A percentile compares a stretch with the other conserved stretches of the same genome.
phyloP scores from a whole-genome alignment of 2,113 vertebrate species.

The Podocnemis expansa region DNA sequence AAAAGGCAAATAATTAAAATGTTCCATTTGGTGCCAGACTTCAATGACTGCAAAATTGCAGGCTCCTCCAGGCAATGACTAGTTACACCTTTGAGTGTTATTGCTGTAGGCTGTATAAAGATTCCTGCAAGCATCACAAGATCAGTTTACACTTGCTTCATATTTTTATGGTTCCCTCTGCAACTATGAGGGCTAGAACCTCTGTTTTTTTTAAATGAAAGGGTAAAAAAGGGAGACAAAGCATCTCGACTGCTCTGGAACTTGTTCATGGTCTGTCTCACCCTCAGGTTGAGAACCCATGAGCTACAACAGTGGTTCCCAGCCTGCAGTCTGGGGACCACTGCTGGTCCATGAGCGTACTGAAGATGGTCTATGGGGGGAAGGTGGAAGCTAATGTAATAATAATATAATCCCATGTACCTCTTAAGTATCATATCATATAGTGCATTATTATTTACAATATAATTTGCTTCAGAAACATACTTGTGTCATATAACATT shows the following conservation, averaged over 20 bases:
- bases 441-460: too few relatives aligned
- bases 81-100: too few relatives aligned
- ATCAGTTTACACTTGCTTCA: fast-evolving
- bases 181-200: fast-evolving
- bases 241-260: background rate
- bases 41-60: fast-evolving
- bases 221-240: background rate
- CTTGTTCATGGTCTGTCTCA: background rate
- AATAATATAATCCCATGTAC: too few relatives aligned
- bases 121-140: background rate
- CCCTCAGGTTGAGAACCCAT: background rate
- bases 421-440: too few relatives aligned
- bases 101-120: background rate
- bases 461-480: too few relatives aligned
- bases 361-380: too few relatives aligned
- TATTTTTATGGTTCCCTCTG: background rate
- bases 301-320: too few relatives aligned
- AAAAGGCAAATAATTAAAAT: background rate
- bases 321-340: too few relatives aligned
- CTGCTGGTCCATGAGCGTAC: too few relatives aligned
- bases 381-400: too few relatives aligned
- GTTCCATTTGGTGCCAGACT: background rate
- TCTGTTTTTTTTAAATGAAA: background rate
- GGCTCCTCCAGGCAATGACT: fast-evolving
- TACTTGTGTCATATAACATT: too few relatives aligned